Evolutionary conservation across 2,888 invertebrate genomes (phyloP), one percentile per base, ranked within the genome.

Genomic region (Erpobdella octoculata): DNA sequence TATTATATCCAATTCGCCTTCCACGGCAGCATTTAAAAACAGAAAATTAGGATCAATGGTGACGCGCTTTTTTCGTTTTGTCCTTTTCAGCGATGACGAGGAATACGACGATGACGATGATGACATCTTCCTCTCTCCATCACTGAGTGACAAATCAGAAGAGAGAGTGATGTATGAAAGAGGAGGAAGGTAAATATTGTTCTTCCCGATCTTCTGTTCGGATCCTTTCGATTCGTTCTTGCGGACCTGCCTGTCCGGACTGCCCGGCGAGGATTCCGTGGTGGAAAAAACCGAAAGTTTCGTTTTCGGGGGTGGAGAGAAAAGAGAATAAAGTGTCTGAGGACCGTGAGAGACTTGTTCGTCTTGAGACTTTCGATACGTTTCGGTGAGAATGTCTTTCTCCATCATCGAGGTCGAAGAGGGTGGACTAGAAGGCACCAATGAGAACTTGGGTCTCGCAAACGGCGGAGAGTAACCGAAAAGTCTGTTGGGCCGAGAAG

Each of bases 1-100:
- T 35, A 71, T 64, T n/a, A 71, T 36, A 21, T 65, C 71, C 35
- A 66, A 38, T 48, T 71, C 71, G 12, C 71, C 71, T 41, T 71
- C 71, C 0, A 66, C 41, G 25, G 58, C 71, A 31, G 66, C 71
- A 66, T 41, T 71, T 33, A 71, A 18, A 25, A 71, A 64, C 18
- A 66, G 48, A 18, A 64, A 66, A 36, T 41, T 53, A 25, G 31
- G 37, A 37, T 71, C 71, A 41, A 71, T 64, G 25, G 71, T 71
- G 15, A 65, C 71, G 21, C 71, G 28, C 58, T 64, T 37, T 37
- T 21, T 46, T 21, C 35, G 21, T 33, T 62, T 71, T 9, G 28
- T 58, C 15, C 33, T 62, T 1, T 28, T n/a, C 6, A 35, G n/a
- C 1, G 33, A n/a, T 25, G 18, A 12, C 12, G 15, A 9, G 21